Evolutionary conservation across 2,888 invertebrate genomes (phyloP).

Genomic region (Cheilosia scutellata): DNA sequence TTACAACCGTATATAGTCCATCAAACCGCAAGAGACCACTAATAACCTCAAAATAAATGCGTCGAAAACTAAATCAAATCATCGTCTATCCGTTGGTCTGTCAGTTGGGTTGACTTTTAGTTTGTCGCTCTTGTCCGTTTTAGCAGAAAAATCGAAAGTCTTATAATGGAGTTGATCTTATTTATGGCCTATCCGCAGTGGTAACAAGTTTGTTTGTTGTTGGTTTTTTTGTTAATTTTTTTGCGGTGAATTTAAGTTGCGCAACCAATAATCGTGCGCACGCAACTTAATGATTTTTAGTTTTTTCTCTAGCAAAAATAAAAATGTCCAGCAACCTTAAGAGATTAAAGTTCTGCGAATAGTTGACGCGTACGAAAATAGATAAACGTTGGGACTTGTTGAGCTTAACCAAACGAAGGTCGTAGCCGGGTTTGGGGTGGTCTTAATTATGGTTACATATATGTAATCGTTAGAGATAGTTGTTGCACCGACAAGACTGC

Average conservation of each 20-base stretch:
- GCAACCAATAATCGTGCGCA: constrained; percentile 60
- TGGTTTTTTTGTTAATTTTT: background rate
- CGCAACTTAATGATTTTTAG: constrained; percentile 18
- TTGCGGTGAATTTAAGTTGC: constrained; percentile 5
- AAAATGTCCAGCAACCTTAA: constrained; percentile 48
- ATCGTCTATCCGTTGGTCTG: constrained; percentile 24
- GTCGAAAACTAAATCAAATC: constrained; percentile 46
- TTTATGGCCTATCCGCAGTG: constrained; percentile 38
- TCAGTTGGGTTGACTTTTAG: constrained; percentile 1
- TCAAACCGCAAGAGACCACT: background rate
- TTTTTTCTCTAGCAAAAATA: background rate
- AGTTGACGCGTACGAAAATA: constrained; percentile 55
- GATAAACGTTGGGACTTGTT: constrained; percentile 36
- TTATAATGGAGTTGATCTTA: constrained; percentile 23
- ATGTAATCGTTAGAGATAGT: constrained; percentile 62
- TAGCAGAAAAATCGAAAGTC: constrained; percentile 59
- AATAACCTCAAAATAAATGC: constrained; percentile 20
- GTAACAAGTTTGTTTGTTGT: constrained; percentile 22
- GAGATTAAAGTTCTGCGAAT: constrained; percentile 71
- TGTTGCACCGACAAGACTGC: constrained; percentile 39
- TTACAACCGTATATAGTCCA: constrained; percentile 2
- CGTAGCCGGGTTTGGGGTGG: constrained; percentile 69
- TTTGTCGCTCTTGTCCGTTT: constrained; percentile 25
- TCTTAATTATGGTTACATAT: constrained; percentile 48
- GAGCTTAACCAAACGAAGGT: constrained; percentile 55